Conservation (phyloP, 53 echinoderm and acorn worm species). For the Holothuria scabra region DNA sequence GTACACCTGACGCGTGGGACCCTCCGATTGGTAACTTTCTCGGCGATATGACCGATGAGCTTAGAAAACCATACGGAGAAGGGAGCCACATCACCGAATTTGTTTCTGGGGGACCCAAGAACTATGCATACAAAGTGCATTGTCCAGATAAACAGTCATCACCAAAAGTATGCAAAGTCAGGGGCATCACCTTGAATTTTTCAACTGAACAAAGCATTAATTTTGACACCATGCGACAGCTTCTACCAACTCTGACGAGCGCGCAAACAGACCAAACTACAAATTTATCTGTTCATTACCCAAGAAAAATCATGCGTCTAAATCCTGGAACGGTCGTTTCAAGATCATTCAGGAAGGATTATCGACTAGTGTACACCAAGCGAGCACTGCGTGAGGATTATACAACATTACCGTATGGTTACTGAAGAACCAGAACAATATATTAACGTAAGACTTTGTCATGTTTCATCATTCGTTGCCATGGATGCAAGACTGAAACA, state of each 20-base stretch:
- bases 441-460: too few relatives aligned
- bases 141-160: background rate
- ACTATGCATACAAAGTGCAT: constrained; percentile 57
- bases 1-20: background rate
- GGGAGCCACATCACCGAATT: constrained; percentile 58
- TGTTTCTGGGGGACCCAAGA: constrained; percentile 53
- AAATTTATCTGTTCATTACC: constrained; percentile 18
- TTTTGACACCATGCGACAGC: constrained; percentile 26
- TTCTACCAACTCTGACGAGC: background rate
- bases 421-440: too few relatives aligned
- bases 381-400: too few relatives aligned
- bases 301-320: background rate
- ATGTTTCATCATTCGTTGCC: too few relatives aligned
- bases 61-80: constrained; percentile 47
- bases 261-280: background rate
- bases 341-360: background rate
- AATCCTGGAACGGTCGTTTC: background rate
- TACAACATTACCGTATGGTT: too few relatives aligned
- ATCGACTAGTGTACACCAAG: too few relatives aligned
- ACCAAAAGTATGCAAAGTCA: constrained; percentile 34
- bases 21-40: constrained; percentile 48
- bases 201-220: background rate
- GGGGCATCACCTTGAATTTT: constrained; percentile 48
- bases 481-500: constrained; percentile 46
- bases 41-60: constrained; percentile 65